phyloP scores from a whole-genome alignment of 2,797 vertebrate genomes.

The Rhinophrynus dorsalis region DNA sequence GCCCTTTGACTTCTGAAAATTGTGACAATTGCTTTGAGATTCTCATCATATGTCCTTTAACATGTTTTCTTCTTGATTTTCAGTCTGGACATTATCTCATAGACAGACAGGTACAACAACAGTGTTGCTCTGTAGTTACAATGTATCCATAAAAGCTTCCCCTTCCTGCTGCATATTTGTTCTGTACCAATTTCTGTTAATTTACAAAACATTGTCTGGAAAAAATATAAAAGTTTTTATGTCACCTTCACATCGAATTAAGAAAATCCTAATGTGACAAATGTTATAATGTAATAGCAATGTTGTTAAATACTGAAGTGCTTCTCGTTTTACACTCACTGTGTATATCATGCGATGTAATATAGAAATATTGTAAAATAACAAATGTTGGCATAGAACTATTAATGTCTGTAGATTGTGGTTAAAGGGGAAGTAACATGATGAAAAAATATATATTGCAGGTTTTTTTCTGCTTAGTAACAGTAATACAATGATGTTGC shows the following conservation, averaged over 20 bases:
- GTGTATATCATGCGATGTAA: conserved; percentile 14
- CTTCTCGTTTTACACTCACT: neutral
- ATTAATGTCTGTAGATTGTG: conserved; percentile 31
- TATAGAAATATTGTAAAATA: conserved; percentile 55
- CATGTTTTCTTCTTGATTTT: conserved; percentile 64
- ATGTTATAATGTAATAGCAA: too few species aligned
- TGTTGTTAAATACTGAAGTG: neutral
- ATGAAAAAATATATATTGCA: too few species aligned
- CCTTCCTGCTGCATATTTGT: conserved; percentile 55
- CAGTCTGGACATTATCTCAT: conserved; percentile 77
- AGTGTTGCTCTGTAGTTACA: conserved; percentile 54
- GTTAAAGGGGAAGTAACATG: too few species aligned
- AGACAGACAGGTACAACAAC: conserved; percentile 71
- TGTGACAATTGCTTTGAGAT: too few species aligned
- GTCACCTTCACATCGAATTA: neutral
- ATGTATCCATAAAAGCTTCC: conserved; percentile 20
- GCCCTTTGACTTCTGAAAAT: too few species aligned
- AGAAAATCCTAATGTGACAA: neutral
- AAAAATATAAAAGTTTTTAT: neutral
- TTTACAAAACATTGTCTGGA: conserved; percentile 61
- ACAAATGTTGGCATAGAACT: conserved; percentile 60
- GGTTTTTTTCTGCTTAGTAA: too few species aligned
- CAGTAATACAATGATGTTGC: too few species aligned
- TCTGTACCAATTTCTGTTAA: conserved; percentile 77
- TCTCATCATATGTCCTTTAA: conserved; percentile 20